Conservation (phyloP, 2,888 invertebrate species). For the Ditula angustiorana region DNA sequence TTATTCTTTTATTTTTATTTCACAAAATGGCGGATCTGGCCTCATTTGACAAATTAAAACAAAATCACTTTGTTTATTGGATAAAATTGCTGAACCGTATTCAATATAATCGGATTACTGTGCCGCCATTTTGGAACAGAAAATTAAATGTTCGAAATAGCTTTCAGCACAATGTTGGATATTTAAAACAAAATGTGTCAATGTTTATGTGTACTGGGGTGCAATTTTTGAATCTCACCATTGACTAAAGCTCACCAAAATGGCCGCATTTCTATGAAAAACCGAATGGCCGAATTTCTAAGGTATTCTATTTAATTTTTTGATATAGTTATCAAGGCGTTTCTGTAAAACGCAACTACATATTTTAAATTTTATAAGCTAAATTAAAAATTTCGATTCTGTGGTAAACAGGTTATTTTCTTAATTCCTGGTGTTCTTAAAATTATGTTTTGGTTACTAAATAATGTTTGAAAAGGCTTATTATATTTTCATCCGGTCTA, state of each 20-base stretch:
- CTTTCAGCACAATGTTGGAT: slow-evolving; percentile 21
- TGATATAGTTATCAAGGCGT: too few species aligned
- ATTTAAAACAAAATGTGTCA: slow-evolving; percentile 14
- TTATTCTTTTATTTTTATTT: too few species aligned
- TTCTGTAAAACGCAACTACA: too few species aligned
- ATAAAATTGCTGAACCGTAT: slow-evolving; percentile 16
- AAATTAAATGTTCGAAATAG: slow-evolving; percentile 32
- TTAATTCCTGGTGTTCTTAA: not conserved
- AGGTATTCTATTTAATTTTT: too few species aligned
- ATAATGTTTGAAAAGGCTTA: not conserved
- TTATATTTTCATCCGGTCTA: not conserved
- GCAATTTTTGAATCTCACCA: too few species aligned
- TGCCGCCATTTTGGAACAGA: slow-evolving; percentile 3
- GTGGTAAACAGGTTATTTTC: too few species aligned
- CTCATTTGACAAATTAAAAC: slow-evolving; percentile 12
- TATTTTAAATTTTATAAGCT: too few species aligned
- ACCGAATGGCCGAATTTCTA: too few species aligned
- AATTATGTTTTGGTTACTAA: not conserved
- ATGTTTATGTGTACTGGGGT: too few species aligned
- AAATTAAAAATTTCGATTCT: too few species aligned
- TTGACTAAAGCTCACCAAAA: too few species aligned
- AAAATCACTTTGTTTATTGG: slow-evolving; percentile 12
- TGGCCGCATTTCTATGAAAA: too few species aligned
- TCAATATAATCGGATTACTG: slow-evolving; percentile 27
- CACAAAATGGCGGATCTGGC: not conserved